A percentile compares a stretch with the other conserved stretches of the same genome.
These are phyloP conservation scores for Tillus elongatus DNA, from an alignment of 2,888 invertebrate species.

Conservation along the genomic window DNA sequence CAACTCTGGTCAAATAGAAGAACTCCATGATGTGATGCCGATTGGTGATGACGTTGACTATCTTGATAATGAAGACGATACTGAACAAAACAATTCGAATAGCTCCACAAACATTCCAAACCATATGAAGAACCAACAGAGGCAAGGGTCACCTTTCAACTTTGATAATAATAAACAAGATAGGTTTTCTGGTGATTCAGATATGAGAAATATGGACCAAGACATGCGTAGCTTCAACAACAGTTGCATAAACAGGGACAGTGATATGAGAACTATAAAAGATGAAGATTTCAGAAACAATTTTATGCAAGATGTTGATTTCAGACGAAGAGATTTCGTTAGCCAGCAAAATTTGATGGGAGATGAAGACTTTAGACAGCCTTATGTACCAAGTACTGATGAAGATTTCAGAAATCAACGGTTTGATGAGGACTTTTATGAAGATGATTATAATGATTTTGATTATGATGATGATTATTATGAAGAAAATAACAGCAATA, in stretches of 20 bases:
- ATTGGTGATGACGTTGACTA: slow-evolving; percentile 50
- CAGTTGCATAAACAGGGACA: slow-evolving; percentile 20
- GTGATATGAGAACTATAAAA: slow-evolving; percentile 25
- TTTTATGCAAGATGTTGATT: slow-evolving; percentile 22
- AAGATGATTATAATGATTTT: too few species aligned
- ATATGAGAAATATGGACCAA: slow-evolving; percentile 27
- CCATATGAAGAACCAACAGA: background rate
- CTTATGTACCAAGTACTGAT: too few species aligned
- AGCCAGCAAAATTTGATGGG: slow-evolving; percentile 22
- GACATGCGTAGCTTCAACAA: slow-evolving; percentile 28
- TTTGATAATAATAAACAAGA: background rate
- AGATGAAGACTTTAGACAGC: slow-evolving; percentile 32
- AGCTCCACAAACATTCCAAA: slow-evolving; percentile 3
- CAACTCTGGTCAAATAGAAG: slow-evolving; percentile 72
- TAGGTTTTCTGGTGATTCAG: slow-evolving; percentile 19
- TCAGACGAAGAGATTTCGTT: slow-evolving; percentile 29
- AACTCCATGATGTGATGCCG: slow-evolving; percentile 68
- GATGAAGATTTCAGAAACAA: slow-evolving; percentile 29
- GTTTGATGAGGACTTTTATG: too few species aligned
- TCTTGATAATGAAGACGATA: slow-evolving; percentile 44
- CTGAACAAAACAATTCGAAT: slow-evolving; percentile 20
- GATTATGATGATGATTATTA: slow-evolving; percentile 15
- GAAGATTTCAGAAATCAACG: too few species aligned
- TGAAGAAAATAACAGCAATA: slow-evolving; percentile 20
- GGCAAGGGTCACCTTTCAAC: background rate